Percentiles rank a stretch among this genome's conserved stretches.
phyloP scores from a whole-genome alignment of 2,888 invertebrate species.

The Ophion slaviceki region DNA sequence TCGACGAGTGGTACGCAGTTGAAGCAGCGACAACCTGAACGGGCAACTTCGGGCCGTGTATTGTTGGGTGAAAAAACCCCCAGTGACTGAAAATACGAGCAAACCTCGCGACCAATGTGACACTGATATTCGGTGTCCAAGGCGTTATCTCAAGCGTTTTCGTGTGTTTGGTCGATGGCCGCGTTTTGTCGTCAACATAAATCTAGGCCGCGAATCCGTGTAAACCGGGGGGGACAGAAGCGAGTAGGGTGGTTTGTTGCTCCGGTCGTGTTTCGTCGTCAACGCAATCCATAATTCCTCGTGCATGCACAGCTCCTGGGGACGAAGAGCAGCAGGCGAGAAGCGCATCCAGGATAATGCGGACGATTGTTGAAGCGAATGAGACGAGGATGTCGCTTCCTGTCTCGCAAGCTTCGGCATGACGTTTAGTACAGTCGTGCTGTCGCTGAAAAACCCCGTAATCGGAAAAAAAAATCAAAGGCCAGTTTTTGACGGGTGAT shows the following conservation, averaged over 20 bases:
- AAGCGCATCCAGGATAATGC: neutral
- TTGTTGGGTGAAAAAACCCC: constrained; percentile 41
- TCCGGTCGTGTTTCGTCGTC: constrained; percentile 12
- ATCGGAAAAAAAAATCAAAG: too few relatives aligned
- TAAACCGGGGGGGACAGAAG: constrained; percentile 41
- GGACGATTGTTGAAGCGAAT: neutral
- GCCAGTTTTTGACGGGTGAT: too few relatives aligned
- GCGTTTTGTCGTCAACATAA: constrained; percentile 65
- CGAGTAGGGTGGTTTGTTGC: constrained; percentile 15
- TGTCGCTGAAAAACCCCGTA: too few relatives aligned
- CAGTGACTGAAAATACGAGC: constrained; percentile 39
- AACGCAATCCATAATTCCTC: neutral
- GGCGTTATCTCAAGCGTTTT: constrained; percentile 40
- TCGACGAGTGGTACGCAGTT: neutral
- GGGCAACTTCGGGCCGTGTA: constrained; percentile 16
- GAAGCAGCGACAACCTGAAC: neutral
- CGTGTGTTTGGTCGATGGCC: constrained; percentile 70
- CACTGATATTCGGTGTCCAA: constrained; percentile 62
- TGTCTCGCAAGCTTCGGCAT: too few relatives aligned
- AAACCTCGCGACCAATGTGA: constrained; percentile 45
- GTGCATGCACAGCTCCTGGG: neutral
- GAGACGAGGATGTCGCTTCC: too few relatives aligned
- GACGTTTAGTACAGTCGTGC: too few relatives aligned
- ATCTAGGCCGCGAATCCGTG: constrained; percentile 65
- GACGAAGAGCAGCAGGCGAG: neutral